Evolutionary conservation across 2,888 invertebrate species (phyloP).

Genomic region (Encarsia formosa): DNA sequence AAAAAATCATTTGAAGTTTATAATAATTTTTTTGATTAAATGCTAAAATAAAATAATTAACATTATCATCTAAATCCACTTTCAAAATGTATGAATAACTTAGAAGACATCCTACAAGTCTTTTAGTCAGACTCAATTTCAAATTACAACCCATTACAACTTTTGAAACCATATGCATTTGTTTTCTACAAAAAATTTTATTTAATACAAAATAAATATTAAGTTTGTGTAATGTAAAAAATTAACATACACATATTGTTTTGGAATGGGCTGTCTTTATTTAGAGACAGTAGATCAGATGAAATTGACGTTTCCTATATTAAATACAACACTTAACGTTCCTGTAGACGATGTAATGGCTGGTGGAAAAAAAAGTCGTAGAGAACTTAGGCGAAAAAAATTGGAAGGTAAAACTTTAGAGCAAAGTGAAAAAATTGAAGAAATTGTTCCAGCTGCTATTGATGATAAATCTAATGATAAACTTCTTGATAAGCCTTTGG

Average conservation of each 20-base stretch:
- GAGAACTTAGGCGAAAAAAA: constrained; percentile 39
- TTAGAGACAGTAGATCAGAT: constrained; percentile 55
- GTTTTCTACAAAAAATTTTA: too few species aligned
- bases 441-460: constrained; percentile 25
- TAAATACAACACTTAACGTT: constrained; percentile 79
- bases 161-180: too few species aligned
- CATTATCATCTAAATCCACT: too few species aligned
- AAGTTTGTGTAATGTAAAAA: too few species aligned
- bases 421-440: constrained; percentile 32
- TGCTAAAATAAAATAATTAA: too few species aligned
- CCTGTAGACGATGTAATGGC: constrained; percentile 71
- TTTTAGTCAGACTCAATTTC: too few species aligned
- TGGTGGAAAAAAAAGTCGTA: constrained; percentile 48
- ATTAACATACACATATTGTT: too few species aligned
- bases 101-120: too few species aligned
- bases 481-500: constrained; percentile 8
- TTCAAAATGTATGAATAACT: too few species aligned
- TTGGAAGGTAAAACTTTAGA: constrained; percentile 29
- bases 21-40: neutral
- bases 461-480: constrained; percentile 25
- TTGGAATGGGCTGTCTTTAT: constrained; percentile 35
- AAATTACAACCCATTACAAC: too few species aligned
- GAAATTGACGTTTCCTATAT: constrained; percentile 78
- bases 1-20: too few species aligned
- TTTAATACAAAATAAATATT: too few species aligned